These are phyloP conservation scores for Pseudanteris insignis DNA, from an alignment of 2,888 invertebrate species.

Conservation along the genomic window DNA sequence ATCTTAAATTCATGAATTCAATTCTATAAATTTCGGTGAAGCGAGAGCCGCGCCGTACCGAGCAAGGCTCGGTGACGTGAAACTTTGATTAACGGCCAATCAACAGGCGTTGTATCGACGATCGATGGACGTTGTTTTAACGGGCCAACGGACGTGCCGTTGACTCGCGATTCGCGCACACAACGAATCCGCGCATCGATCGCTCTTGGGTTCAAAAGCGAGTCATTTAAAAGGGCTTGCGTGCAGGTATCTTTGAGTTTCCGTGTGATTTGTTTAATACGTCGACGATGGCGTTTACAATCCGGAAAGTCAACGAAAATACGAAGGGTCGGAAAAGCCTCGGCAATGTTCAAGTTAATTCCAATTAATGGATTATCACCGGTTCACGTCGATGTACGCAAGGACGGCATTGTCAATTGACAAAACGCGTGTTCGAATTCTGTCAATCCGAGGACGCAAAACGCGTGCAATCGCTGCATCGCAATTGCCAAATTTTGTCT, in stretches of 20 bases:
- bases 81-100: slow-evolving; percentile 41
- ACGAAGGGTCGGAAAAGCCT: slow-evolving; percentile 8
- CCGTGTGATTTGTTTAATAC: slow-evolving; percentile 30
- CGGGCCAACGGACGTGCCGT: slow-evolving; percentile 33
- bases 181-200: slow-evolving; percentile 38
- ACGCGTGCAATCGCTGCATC: slow-evolving; percentile 38
- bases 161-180: slow-evolving; percentile 41
- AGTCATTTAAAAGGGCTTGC: slow-evolving; percentile 29
- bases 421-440: slow-evolving; percentile 24
- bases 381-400: slow-evolving; percentile 56
- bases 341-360: too few relatives aligned
- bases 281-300: too few relatives aligned
- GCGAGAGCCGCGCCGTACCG: too few relatives aligned
- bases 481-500: too few relatives aligned
- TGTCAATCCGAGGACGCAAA: slow-evolving; percentile 37
- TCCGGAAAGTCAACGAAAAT: slow-evolving; percentile 23
- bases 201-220: slow-evolving; percentile 26
- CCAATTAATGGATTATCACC: too few relatives aligned
- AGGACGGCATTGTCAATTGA: slow-evolving; percentile 56
- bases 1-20: too few relatives aligned
- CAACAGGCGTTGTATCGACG: slow-evolving; percentile 32
- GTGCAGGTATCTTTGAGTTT: slow-evolving; percentile 40
- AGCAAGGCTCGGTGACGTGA: too few relatives aligned
- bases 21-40: too few relatives aligned
- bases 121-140: too few relatives aligned